These are phyloP conservation scores for Epistrophe eligans DNA, from an alignment of 2,888 invertebrate genomes.

Conservation along the genomic window DNA sequence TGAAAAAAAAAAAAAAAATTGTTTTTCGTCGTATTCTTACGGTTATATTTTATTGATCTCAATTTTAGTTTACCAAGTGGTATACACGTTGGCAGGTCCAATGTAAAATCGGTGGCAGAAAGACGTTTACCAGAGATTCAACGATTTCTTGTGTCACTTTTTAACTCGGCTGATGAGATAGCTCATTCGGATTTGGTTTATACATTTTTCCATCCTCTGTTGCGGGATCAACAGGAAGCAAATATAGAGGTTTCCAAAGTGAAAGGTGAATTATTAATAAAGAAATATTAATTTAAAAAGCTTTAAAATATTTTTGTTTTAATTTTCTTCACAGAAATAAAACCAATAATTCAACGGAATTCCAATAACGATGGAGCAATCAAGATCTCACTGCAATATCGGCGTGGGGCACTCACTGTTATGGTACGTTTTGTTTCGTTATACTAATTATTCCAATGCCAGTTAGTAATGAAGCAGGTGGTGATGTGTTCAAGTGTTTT, in stretches of 20 bases:
- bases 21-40: neutral
- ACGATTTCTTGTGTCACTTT: constrained; percentile 93
- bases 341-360: constrained; percentile 79
- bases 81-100: constrained; percentile 94
- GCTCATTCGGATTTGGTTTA: constrained; percentile 98
- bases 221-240: constrained; percentile 96
- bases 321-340: constrained; percentile 78
- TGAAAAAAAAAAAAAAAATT: neutral
- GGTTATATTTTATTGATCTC: neutral
- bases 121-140: constrained; percentile 95
- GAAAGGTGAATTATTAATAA: constrained; percentile 86
- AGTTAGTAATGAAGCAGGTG: neutral
- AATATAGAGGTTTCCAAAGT: constrained; percentile 91
- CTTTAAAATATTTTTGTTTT: neutral
- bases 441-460: neutral
- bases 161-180: constrained; percentile 95
- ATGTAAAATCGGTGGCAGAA: constrained; percentile 97
- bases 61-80: constrained; percentile 88
- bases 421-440: constrained; percentile 86
- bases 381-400: constrained; percentile 91
- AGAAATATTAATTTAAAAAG: neutral
- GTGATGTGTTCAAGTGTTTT: neutral
- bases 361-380: constrained; percentile 85
- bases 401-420: constrained; percentile 89
- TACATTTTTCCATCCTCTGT: constrained; percentile 98